These are phyloP conservation scores for Eulacestoma nigropectus DNA, from an alignment of 2,113 vertebrate species.

Conservation along the genomic window DNA sequence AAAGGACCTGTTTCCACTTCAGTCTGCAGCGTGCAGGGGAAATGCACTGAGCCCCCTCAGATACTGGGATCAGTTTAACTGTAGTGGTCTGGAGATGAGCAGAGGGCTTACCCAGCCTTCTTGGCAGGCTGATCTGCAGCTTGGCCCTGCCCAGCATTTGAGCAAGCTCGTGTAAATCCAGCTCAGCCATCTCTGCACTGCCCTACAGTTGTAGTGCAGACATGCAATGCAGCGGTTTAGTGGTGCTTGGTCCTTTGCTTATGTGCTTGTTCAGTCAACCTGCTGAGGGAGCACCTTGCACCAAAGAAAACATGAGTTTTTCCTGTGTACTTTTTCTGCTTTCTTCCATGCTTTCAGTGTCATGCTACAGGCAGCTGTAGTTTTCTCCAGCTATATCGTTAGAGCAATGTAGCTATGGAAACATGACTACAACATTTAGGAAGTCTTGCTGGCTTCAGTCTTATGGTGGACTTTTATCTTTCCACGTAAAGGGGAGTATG, in stretches of 20 bases:
- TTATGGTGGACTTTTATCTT: background rate
- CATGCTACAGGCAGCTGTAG: background rate
- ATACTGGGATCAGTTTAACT: background rate
- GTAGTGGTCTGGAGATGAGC: background rate
- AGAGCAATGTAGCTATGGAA: background rate
- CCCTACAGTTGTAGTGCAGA: background rate
- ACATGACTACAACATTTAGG: background rate
- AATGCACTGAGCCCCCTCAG: background rate
- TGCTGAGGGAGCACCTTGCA: background rate
- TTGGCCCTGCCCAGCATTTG: background rate
- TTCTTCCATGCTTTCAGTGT: background rate
- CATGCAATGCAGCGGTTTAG: accelerated
- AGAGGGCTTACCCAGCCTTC: background rate
- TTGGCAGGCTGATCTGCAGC: background rate
- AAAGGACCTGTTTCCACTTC: background rate
- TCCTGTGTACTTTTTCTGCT: background rate
- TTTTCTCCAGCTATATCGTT: background rate
- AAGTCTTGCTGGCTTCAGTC: background rate
- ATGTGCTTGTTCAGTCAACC: background rate
- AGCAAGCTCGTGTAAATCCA: background rate
- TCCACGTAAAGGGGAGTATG: background rate
- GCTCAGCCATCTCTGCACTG: background rate
- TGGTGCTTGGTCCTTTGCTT: background rate
- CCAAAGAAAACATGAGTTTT: background rate
- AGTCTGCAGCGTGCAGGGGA: background rate